Evolutionary conservation across 1,140 invertebrate species (phyloP), one percentile per base, ranked within the genome.

Genomic region (Pectinophora gossypiella): DNA sequence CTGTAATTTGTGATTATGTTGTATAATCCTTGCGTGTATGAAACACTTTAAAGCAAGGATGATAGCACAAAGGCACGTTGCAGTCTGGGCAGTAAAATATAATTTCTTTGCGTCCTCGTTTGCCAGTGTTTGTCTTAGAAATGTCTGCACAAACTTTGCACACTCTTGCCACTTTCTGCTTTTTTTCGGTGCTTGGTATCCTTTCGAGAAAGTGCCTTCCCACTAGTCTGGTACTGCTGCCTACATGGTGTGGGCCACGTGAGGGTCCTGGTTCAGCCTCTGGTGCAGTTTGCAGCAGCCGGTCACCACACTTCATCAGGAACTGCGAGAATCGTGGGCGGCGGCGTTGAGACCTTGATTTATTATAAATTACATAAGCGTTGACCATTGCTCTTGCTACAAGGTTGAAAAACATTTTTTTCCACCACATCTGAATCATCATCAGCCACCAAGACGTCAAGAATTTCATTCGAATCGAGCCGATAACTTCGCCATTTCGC

Each of bases 131-230:
- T 19, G 59, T 56, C 46, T 59, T 66, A 20, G 21, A 43, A 42
- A 19, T 56, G 27, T 62, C 54, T 21, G 59, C 59, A 32, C 63
- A 62, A 50, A 62, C 63, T 59, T 66, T 66, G 40, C 63, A 66
- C 12, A 62, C 56, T 51, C 59, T 59, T 47, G 43, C 16, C 1
- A 54, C 40, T 19, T 50, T 48, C 15, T 6, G 5, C 27, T 63
- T 59, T 40, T 50, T 52, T 56, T 46, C 51, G 13, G 60, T 49
- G 6, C n/a, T 9, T 51, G 60, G 55, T 55, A 59, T 59, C 32
- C 22, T 58, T 45, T 58, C 55, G 2, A 52, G 15, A 22, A 58
- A 62, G 46, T 62, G 60, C 38, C 51, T 54, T 44, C 49, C 57
- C 27, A 32, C 27, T 32, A 32, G n/a, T 32, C 27, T 32, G n/a